These are phyloP conservation scores for Apogon talboti DNA, from an alignment of 2,797 vertebrate species.

Conservation along the genomic window DNA sequence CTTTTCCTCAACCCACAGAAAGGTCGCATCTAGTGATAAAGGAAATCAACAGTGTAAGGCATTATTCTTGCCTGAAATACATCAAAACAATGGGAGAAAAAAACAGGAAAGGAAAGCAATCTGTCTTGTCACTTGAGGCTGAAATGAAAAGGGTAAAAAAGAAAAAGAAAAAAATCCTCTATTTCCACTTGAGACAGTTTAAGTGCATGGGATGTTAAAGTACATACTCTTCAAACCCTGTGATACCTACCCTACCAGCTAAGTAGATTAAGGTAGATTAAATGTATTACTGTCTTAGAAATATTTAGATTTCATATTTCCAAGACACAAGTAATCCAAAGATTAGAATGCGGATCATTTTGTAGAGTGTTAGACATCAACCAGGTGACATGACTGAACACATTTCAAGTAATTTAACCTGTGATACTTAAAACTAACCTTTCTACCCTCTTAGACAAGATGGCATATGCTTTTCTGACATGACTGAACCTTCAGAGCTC, in stretches of 20 bases:
- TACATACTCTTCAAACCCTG: constrained; percentile 13
- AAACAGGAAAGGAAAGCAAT: constrained; percentile 6
- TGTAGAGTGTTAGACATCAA: background rate
- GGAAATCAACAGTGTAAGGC: constrained; percentile 33
- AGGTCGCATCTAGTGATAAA: constrained; percentile 61
- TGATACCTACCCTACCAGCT: background rate
- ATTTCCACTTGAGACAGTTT: constrained; percentile 35
- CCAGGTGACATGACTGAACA: background rate
- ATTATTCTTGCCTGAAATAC: constrained; percentile 46
- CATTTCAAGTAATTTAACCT: constrained; percentile 18
- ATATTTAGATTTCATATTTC: constrained; percentile 4
- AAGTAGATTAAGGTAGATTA: constrained; percentile 39
- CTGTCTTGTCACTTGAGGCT: constrained; percentile 12
- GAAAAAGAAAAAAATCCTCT: background rate
- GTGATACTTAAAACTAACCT: constrained; percentile 8
- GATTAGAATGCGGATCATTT: constrained; percentile 4
- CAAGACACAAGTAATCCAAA: background rate
- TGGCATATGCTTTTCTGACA: constrained; percentile 36
- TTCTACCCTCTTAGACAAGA: constrained; percentile 8
- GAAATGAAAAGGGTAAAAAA: background rate
- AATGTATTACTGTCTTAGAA: constrained; percentile 17
- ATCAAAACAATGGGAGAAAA: constrained; percentile 34
- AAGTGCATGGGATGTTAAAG: constrained; percentile 19
- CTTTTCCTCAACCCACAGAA: constrained; percentile 51
- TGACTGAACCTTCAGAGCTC: constrained; percentile 51